These are phyloP conservation scores for Clanis bilineata DNA, from an alignment of 2,888 invertebrate genomes.

Conservation along the genomic window DNA sequence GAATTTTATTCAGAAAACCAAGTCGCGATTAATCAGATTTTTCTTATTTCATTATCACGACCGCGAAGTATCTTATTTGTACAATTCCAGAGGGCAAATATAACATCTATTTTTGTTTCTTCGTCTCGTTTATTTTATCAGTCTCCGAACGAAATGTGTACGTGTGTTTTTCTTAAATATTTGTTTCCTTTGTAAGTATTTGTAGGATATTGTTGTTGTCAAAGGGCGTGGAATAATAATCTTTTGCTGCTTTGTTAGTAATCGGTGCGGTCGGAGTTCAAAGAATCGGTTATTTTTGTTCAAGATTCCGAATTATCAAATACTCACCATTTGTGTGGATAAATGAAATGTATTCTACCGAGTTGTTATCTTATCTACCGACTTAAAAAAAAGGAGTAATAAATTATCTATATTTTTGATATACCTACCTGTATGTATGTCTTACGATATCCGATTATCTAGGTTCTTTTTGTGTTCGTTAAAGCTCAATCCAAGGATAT, in stretches of 20 bases:
- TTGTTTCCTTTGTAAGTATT: constrained; percentile 10
- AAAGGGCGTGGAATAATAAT: constrained; percentile 8
- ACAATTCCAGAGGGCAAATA: background rate
- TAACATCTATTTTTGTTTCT: constrained; percentile 9
- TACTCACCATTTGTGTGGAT: too few species aligned
- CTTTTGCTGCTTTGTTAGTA: constrained; percentile 3
- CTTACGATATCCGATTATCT: too few species aligned
- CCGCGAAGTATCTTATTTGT: background rate
- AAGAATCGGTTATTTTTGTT: background rate
- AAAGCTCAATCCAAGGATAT: too few species aligned
- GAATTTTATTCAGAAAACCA: background rate
- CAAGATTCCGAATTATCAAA: background rate
- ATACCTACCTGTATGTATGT: too few species aligned
- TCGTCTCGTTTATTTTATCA: constrained; percentile 9
- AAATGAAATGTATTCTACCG: background rate
- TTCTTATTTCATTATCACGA: constrained; percentile 3
- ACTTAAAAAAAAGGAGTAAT: too few species aligned
- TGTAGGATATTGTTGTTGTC: constrained; percentile 12
- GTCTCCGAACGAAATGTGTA: background rate
- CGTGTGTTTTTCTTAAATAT: constrained; percentile 7
- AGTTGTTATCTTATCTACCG: too few species aligned
- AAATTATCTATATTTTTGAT: too few species aligned
- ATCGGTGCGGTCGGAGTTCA: background rate
- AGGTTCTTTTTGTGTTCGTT: too few species aligned
- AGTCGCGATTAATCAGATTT: background rate